phyloP scores from a whole-genome alignment of 2,797 vertebrate genomes.

The Phalanger gymnotis region DNA sequence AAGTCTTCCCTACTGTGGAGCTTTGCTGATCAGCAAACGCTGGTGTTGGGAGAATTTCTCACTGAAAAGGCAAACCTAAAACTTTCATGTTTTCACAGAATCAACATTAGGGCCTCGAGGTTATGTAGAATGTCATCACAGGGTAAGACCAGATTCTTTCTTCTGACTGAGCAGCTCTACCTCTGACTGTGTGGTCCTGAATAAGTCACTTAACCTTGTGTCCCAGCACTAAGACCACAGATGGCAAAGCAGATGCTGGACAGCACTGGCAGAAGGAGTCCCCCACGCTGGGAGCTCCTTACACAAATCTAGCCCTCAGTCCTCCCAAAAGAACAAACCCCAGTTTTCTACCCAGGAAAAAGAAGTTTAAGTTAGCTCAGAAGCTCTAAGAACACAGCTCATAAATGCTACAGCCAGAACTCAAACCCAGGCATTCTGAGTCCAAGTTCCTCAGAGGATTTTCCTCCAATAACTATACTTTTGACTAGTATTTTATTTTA shows the following conservation, averaged over 20 bases:
- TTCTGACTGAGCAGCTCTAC: background rate
- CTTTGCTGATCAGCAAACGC: background rate
- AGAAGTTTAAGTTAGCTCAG: background rate
- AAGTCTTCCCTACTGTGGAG: background rate
- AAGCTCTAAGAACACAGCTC: background rate
- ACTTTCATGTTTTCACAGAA: background rate
- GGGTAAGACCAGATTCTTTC: background rate
- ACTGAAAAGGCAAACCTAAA: background rate
- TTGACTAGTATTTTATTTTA: background rate
- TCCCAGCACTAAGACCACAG: background rate
- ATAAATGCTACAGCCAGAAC: background rate
- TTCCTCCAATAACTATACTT: background rate
- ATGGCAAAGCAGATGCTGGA: background rate
- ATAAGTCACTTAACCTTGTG: background rate
- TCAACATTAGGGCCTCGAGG: background rate
- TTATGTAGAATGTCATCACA: background rate
- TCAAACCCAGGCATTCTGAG: background rate
- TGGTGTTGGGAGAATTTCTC: background rate
- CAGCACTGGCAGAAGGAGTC: no score
- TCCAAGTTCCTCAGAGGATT: background rate
- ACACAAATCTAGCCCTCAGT: background rate
- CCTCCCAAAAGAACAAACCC: background rate
- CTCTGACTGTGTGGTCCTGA: background rate
- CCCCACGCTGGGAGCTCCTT: background rate
- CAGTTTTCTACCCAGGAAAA: background rate